Conservation (phyloP, 92 coral and sea anemone species). For the Siderastrea siderea region DNA sequence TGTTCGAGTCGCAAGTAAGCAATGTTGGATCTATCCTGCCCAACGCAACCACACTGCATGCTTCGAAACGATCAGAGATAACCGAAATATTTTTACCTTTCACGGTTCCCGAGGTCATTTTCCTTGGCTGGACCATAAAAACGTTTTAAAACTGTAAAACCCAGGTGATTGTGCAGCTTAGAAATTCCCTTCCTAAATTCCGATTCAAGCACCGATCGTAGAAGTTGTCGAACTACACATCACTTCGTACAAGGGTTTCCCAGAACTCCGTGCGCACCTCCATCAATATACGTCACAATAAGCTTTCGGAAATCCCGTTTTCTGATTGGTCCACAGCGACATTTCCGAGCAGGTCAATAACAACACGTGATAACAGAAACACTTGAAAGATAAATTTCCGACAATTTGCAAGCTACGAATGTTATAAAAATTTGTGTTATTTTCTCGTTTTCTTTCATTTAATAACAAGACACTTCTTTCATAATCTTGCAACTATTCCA, state of each 20-base stretch:
- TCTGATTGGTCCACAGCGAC: constrained; percentile 60
- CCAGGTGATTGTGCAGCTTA: constrained; percentile 80
- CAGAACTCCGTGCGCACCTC: constrained; percentile 39
- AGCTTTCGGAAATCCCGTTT: constrained; percentile 14
- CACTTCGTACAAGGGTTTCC: constrained; percentile 47
- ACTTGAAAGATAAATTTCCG: not conserved
- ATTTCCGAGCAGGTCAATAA: constrained; percentile 34
- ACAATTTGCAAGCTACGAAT: not conserved
- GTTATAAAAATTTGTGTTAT: not conserved
- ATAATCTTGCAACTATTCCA: not conserved
- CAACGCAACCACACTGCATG: constrained; percentile 79
- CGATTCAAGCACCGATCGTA: constrained; percentile 39
- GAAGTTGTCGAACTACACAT: constrained; percentile 58
- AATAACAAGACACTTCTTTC: not conserved
- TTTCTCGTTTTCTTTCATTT: not conserved
- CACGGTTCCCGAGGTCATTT: constrained; percentile 87
- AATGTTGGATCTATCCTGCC: constrained; percentile 15
- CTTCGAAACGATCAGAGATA: constrained; percentile 50
- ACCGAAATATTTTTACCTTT: constrained; percentile 80
- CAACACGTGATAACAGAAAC: constrained; percentile 37
- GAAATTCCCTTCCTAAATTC: constrained; percentile 40
- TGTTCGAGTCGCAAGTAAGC: constrained; percentile 19
- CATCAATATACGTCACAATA: constrained; percentile 65
- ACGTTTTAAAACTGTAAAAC: constrained; percentile 55
- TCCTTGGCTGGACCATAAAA: constrained; percentile 61